Evolutionary conservation across 2,113 vertebrate genomes (phyloP), one percentile per base, ranked within the genome.

Genomic region (Eleginops maclovinus): DNA sequence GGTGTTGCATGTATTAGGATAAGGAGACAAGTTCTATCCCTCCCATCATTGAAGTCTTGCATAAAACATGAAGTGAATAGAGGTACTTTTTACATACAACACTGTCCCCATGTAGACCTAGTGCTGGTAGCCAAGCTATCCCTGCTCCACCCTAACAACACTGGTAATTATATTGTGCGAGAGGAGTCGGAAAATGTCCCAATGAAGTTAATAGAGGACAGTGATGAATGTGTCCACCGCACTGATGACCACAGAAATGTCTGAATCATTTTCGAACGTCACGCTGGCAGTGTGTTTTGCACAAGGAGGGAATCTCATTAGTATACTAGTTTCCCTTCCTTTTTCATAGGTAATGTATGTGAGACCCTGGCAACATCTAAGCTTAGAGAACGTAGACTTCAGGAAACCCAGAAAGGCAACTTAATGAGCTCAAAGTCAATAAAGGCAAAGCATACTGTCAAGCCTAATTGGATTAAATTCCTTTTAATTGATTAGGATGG

Each of bases 191-290:
- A 86, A 89, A 89, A 84, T 71, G 61, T 75, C 81, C 82, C 73
- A 40, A 15, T 72, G 65, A 81, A 82, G 75, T 77, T 68, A 77
- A 84, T 54, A 24, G 22, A 85, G 55, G 71, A 79, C 80, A 81
- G 68, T 68, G 87, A 90, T 83, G 78, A 77, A 86, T 77, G 64
- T 21, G 53, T 75, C 15, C 62, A 69, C 87, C 50, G 1, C 83
- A 71, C 75, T 50, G 81, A 76, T 77, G 79, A 86, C 91, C 88
- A 87, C 89, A 93, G 77, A 91, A 87, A 93, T 89, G 84, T 88
- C 80, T 91, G 87, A 89, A 86, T 93, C 91, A 89, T 84, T 77
- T 72, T 74, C 24, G 9, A 59, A 59, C 68, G 72, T 89, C 78
- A 88, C 50, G 46, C 61, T 76, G 82, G 75, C 65, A 66, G 69